Evolutionary conservation across 1,140 invertebrate species (phyloP).

Genomic region (Drosophila seguyi): DNA sequence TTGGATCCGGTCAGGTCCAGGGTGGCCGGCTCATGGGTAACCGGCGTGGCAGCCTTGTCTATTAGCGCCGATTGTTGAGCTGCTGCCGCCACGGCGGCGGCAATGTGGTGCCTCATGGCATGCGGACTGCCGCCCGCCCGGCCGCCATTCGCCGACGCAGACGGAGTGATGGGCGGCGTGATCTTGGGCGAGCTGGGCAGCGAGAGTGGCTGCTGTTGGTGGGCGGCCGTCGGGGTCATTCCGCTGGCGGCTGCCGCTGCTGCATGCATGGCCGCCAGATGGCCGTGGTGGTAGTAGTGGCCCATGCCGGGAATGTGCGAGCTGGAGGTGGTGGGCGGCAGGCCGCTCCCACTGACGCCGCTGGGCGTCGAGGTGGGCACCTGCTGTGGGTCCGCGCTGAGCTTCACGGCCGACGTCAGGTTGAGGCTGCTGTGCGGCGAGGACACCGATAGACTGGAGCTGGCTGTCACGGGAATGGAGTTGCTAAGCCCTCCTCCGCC

Average conservation of each 20-base stretch:
- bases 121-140: conserved; percentile 72
- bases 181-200: conserved; percentile 78
- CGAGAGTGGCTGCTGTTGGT: conserved; percentile 69
- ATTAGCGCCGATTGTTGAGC: conserved; percentile 61
- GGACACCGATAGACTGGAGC: conserved; percentile 47
- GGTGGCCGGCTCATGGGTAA: conserved; percentile 74
- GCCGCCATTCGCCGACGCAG: conserved; percentile 43
- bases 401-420: conserved; percentile 59
- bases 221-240: conserved; percentile 69
- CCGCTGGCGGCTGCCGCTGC: conserved; percentile 63
- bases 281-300: conserved; percentile 76
- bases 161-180: conserved; percentile 53
- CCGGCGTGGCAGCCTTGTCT: conserved; percentile 53
- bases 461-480: conserved; percentile 57
- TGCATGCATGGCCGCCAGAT: conserved; percentile 77
- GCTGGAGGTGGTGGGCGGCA: conserved; percentile 56
- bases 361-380: conserved; percentile 68
- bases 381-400: conserved; percentile 47
- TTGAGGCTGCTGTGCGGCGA: conserved; percentile 75
- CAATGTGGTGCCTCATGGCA: conserved; percentile 77
- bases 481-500: conserved; percentile 19
- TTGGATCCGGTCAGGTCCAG: conserved; percentile 82
- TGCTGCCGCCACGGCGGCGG: conserved; percentile 62
- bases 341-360: conserved; percentile 15
- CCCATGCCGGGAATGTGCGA: conserved; percentile 81